phyloP scores from a whole-genome alignment of 2,888 invertebrate genomes.

The Oxycera nigricornis region DNA sequence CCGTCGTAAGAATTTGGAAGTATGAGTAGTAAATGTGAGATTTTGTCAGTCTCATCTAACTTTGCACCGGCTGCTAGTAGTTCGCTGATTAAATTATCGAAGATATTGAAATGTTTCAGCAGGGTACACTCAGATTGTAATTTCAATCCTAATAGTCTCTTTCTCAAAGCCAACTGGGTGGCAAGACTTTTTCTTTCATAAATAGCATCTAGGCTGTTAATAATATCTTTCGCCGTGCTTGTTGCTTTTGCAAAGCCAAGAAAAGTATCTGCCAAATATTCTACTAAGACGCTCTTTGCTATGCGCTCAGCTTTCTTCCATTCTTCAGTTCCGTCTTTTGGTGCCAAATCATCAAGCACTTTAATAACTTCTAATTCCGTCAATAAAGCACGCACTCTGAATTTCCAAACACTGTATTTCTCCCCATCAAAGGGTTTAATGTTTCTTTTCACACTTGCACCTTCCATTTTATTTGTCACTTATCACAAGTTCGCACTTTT shows the following conservation, averaged over 20 bases:
- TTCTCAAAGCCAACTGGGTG: slow-evolving; percentile 33
- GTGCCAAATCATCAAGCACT: slow-evolving; percentile 38
- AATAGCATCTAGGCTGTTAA: slow-evolving; percentile 38
- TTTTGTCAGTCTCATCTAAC: slow-evolving; percentile 55
- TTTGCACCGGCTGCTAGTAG: slow-evolving; percentile 54
- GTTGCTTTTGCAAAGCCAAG: slow-evolving; percentile 40
- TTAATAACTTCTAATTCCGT: slow-evolving; percentile 42
- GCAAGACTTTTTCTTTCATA: slow-evolving; percentile 40
- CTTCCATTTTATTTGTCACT: slow-evolving; percentile 3
- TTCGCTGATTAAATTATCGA: slow-evolving; percentile 55
- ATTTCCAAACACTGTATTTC: slow-evolving; percentile 43
- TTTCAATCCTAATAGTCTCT: slow-evolving; percentile 38
- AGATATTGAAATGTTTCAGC: slow-evolving; percentile 46
- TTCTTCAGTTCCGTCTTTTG: slow-evolving; percentile 19
- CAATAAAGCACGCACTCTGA: slow-evolving; percentile 42
- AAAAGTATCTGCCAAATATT: slow-evolving; percentile 42
- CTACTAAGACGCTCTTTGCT: slow-evolving; percentile 42
- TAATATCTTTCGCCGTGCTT: slow-evolving; percentile 28
- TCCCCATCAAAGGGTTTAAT: slow-evolving; percentile 42
- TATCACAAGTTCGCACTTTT: neutral
- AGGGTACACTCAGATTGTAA: slow-evolving; percentile 27
- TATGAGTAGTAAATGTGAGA: slow-evolving; percentile 55
- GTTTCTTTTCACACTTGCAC: slow-evolving; percentile 4
- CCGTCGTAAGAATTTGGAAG: slow-evolving; percentile 55
- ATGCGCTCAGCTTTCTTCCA: slow-evolving; percentile 41